phyloP scores from a whole-genome alignment of 2,888 invertebrate species.

The Agonum fuliginosum region DNA sequence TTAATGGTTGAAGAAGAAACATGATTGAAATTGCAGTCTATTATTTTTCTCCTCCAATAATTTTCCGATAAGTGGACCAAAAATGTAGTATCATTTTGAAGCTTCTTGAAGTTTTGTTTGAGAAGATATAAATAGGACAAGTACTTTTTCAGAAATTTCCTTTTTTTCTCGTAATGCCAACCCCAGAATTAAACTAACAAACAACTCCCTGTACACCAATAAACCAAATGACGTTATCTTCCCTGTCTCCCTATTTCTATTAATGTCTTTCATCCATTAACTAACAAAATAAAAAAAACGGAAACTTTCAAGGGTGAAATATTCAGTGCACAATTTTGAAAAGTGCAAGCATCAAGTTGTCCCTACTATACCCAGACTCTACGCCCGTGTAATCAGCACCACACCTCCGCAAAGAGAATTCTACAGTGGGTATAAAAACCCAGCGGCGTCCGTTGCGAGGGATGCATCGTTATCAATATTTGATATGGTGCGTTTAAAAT shows the following conservation, averaged over 20 bases:
- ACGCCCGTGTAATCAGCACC: not conserved
- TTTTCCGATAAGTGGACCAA: too few species aligned
- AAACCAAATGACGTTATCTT: not conserved
- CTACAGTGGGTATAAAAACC: conserved; percentile 9
- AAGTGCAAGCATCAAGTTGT: not conserved
- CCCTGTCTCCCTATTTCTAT: not conserved
- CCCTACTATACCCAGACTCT: not conserved
- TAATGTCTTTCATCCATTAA: conserved; percentile 8
- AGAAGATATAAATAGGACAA: too few species aligned
- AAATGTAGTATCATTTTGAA: not conserved
- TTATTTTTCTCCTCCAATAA: too few species aligned
- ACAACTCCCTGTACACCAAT: not conserved
- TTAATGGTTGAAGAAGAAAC: too few species aligned
- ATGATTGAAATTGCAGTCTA: too few species aligned
- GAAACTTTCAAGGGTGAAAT: not conserved
- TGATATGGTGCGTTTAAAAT: conserved; percentile 56
- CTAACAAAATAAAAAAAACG: not conserved
- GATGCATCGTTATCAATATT: conserved; percentile 52
- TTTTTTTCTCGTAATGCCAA: not conserved
- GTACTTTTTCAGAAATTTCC: not conserved
- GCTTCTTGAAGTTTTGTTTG: too few species aligned
- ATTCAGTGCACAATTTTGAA: conserved; percentile 14
- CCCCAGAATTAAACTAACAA: not conserved
- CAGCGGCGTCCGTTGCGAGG: conserved; percentile 12
- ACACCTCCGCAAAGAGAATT: conserved; percentile 40